Percentiles rank a stretch among this genome's conserved stretches.
Evolutionary conservation across 2,888 invertebrate species (phyloP).

Genomic region (Mellilla xanthometata): DNA sequence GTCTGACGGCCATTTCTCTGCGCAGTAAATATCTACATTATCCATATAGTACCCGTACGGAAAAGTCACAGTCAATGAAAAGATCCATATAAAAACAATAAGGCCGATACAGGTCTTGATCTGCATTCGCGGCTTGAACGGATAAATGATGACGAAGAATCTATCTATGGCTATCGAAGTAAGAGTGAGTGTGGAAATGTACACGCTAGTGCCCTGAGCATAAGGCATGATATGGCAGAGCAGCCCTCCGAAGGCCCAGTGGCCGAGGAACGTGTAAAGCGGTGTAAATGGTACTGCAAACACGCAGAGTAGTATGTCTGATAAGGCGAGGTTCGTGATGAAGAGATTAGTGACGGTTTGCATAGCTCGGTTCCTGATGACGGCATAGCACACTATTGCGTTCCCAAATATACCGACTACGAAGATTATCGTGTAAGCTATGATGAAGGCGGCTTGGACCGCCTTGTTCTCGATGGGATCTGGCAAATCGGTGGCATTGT

Average conservation of each 20-base stretch:
- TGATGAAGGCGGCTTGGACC: conserved; percentile 88
- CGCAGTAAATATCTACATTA: conserved; percentile 82
- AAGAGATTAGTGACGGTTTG: conserved; percentile 96
- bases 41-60: conserved; percentile 93
- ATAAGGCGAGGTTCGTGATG: conserved; percentile 94
- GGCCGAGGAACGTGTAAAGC: conserved; percentile 90
- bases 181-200: conserved; percentile 94
- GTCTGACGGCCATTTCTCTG: conserved; percentile 91
- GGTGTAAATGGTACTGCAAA: conserved; percentile 96
- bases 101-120: conserved; percentile 88
- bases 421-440: conserved; percentile 90
- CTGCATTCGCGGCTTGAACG: conserved; percentile 92
- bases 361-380: conserved; percentile 92
- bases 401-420: conserved; percentile 91
- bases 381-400: conserved; percentile 93
- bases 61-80: conserved; percentile 89
- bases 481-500: conserved; percentile 44
- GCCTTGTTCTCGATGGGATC: conserved; percentile 85
- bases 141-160: conserved; percentile 94
- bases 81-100: conserved; percentile 91
- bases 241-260: conserved; percentile 92
- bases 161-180: conserved; percentile 96
- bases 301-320: conserved; percentile 92
- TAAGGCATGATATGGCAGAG: conserved; percentile 94
- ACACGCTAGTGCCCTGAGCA: conserved; percentile 93